Evolutionary conservation across 2,113 vertebrate genomes (phyloP), one percentile per base, ranked within the genome.

Genomic region (Lontra canadensis): DNA sequence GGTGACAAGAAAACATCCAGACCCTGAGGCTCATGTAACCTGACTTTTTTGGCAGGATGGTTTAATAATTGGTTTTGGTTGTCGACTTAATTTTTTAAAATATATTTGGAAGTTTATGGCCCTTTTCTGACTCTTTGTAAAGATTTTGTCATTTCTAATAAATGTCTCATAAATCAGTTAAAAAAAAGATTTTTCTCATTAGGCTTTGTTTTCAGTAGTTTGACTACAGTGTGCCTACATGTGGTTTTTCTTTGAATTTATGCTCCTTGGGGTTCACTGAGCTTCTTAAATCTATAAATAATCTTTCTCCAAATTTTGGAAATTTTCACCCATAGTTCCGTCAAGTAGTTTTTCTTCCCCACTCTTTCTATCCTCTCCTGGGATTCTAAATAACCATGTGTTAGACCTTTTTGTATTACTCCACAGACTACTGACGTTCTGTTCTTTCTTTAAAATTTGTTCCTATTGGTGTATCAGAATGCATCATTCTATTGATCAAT

Each of bases 61-160:
- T 17, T 39, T 94, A 57, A 92, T 91, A 67, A 76, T 26, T 79
- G 52, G 23, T 81, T 95, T 90, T 87, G 57, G 87, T 74, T 79
- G 59, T 63, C 76, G 5, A 21, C 15, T 95, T 93, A 49, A 23
- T 93, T 96, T 96, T 6, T 4, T 88, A 39, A n/a, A 52, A 39
- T 73, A 11, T 79, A 3, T 89, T 79, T 89, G 67, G 73, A 88
- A 88, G 61, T 83, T 61, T 87, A 87, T 83, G 61, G 55, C 25
- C 65, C 49, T 86, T 96, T 80, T 55, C 63, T 86, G 26, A 96
- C 36, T 80, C 14, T 49, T 82, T 81, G 34, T 59, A 91, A 82
- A 86, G 39, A 83, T 52, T 52, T 52, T 52, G 14, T 52, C 49
- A 17, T 52, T 52, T 52, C 49, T 52, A 52, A 52, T 52, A 52